Base-by-base conservation (phyloP, 1,140 invertebrate species). In the Kradibia gibbosae region DNA sequence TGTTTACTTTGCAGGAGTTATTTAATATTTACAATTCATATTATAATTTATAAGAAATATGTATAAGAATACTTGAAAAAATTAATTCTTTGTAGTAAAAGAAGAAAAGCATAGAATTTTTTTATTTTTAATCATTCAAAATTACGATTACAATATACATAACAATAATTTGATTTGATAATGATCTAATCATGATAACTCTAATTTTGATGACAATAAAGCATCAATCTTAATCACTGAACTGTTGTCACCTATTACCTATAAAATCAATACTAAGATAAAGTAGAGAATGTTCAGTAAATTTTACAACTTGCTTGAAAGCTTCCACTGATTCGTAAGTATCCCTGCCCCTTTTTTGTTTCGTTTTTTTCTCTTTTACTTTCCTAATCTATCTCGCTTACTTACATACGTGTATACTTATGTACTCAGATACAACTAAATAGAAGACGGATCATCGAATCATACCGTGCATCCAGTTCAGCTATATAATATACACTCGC, bases 391-490 rank as follows among this genome's bases (percentile, higher is more conserved):
- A 36, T 70, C 13, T n/a, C 28, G n/a, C 36, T 25, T 25, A 3
- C 34, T 55, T 53, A 25, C 34, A n/a, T n/a, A n/a, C n/a, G n/a
- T n/a, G n/a, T n/a, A n/a, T n/a, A n/a, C n/a, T n/a, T n/a, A n/a
- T n/a, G n/a, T n/a, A n/a, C n/a, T n/a, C n/a, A n/a, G n/a, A n/a
- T n/a, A n/a, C n/a, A n/a, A n/a, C n/a, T n/a, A 42, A 39, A 57
- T 53, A 70, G 80, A 50, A 60, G 57, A n/a, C 62, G 81, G 70
- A 72, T 82, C 73, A 75, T 78, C 77, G 83, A 86, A 86, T 87
- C 83, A 82, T 82, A 87, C 85, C 84, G 84, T 42, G 76, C 83
- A 88, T 87, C 84, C 84, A 84, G 85, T 85, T 87, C 87, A 88
- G 86, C 85, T 80, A 84, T 86, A 88, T 86, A 88, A 77, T 82